Evolutionary conservation across 2,113 vertebrate genomes (phyloP).

Genomic region (Hiodon alosoides): DNA sequence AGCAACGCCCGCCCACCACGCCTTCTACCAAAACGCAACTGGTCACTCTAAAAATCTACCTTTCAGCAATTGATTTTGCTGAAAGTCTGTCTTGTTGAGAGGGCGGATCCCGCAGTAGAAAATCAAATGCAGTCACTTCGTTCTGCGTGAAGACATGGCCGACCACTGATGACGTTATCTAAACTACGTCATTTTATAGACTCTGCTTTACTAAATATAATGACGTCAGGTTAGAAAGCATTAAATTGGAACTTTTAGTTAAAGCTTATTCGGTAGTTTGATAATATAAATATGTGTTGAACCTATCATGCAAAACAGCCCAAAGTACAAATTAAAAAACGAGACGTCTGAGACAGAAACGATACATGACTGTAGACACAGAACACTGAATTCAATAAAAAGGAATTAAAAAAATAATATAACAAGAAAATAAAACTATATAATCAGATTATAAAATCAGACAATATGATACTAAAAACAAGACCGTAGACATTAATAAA

Average conservation of each 20-base stretch:
- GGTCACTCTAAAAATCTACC: slow-evolving; percentile 13
- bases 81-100: slow-evolving; percentile 27
- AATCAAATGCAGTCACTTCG: background rate
- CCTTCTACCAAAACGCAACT: slow-evolving; percentile 31
- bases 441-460: too few relatives aligned
- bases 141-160: slow-evolving; percentile 8
- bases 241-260: background rate
- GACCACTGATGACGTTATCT: slow-evolving; percentile 14
- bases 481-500: too few relatives aligned
- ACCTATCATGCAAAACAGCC: too few relatives aligned
- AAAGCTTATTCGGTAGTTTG: background rate
- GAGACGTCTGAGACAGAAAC: background rate
- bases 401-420: background rate
- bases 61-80: slow-evolving; percentile 34
- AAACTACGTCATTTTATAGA: slow-evolving; percentile 21
- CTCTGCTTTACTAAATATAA: background rate
- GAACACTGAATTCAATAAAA: background rate
- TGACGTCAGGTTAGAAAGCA: slow-evolving; percentile 15
- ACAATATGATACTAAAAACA: too few relatives aligned
- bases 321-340: background rate
- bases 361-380: background rate
- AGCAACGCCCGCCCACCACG: slow-evolving; percentile 44
- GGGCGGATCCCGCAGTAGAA: slow-evolving; percentile 29
- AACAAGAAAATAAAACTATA: background rate
- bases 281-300: too few relatives aligned